Base-by-base conservation (phyloP, 1,140 invertebrate species). In the Drosophila lowei region DNA sequence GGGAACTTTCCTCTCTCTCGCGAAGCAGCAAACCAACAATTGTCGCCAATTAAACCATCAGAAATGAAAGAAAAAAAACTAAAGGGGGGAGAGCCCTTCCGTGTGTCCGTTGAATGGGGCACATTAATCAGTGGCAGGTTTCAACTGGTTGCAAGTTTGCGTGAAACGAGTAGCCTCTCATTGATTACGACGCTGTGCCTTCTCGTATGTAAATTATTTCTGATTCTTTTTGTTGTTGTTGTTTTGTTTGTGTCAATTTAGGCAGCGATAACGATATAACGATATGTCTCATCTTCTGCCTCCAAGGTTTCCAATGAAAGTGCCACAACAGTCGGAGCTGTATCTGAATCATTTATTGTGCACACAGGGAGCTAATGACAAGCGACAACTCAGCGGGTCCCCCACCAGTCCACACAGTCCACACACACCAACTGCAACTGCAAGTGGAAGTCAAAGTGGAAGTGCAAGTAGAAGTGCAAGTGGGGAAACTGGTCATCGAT, bases 101-200 rank as follows among this genome's bases (percentile, higher is more conserved):
- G 73, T 50, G 48, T 54, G 43, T 13, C 23, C 34, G 54, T 23
- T 63, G 54, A 63, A 77, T 56, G 59, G 53, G 47, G 49, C 59
- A 64, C 79, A 85, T 84, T 84, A 84, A 85, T 84, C 79, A 84
- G 77, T 15, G 63, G 79, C 58, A 83, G 75, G 75, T 77, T 75
- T 71, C 78, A 53, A 61, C 62, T 42, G 30, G 47, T 61, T 25
- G 64, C 38, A 41, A 53, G 52, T 53, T 66, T 76, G 80, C 76
- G 80, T 83, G 80, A 79, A 76, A 85, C 79, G 76, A 72, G 79
- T 84, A 77, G 80, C 79, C 34, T 11, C 34, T 72, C 77, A 72
- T 68, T 77, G 79, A 84, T 76, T 76, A 76, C 53, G 58, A 72
- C 63, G 66, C 66, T 13, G 1, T 38, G 11, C 34, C 34, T 38